These are phyloP conservation scores for Euwallacea fornicatus DNA, from an alignment of 1,140 invertebrate species.

Conservation along the genomic window DNA sequence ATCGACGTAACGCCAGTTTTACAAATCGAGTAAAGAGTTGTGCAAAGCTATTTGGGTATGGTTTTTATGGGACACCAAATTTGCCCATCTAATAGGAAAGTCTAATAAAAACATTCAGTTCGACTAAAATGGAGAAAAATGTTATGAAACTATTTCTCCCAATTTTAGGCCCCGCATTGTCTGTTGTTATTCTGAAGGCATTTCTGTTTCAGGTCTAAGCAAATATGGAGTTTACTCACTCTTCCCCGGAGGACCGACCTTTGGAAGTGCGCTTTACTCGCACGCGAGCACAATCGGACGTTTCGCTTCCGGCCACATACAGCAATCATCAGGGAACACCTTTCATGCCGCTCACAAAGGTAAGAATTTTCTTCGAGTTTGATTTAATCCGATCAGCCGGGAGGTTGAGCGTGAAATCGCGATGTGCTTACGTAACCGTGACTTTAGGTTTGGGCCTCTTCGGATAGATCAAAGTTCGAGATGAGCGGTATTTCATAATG, in stretches of 20 bases:
- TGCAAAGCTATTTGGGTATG: too few species aligned
- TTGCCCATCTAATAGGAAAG: too few species aligned
- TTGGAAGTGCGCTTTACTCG: constrained; percentile 52
- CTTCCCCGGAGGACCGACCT: constrained; percentile 58
- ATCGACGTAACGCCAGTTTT: too few species aligned
- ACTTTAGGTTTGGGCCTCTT: not conserved
- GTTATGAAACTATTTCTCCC: too few species aligned
- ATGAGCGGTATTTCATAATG: not conserved
- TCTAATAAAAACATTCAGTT: too few species aligned
- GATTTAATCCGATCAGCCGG: not conserved
- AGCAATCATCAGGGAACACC: constrained; percentile 55
- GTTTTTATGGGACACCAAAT: too few species aligned
- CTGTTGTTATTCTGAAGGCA: too few species aligned
- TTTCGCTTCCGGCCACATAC: constrained; percentile 55
- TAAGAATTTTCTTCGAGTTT: constrained; percentile 39
- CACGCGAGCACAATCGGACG: constrained; percentile 51
- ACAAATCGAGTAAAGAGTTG: too few species aligned
- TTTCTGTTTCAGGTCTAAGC: constrained; percentile 57
- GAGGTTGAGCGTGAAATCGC: constrained; percentile 1
- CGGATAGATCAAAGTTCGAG: too few species aligned
- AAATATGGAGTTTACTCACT: constrained; percentile 63
- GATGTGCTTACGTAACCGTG: constrained; percentile 1
- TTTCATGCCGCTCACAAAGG: constrained; percentile 60
- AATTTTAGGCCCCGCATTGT: too few species aligned
- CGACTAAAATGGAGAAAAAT: too few species aligned